A percentile compares a stretch with the other conserved stretches of the same genome.
Evolutionary conservation across 1,140 invertebrate genomes (phyloP).

Genomic region (Lucilia sericata): DNA sequence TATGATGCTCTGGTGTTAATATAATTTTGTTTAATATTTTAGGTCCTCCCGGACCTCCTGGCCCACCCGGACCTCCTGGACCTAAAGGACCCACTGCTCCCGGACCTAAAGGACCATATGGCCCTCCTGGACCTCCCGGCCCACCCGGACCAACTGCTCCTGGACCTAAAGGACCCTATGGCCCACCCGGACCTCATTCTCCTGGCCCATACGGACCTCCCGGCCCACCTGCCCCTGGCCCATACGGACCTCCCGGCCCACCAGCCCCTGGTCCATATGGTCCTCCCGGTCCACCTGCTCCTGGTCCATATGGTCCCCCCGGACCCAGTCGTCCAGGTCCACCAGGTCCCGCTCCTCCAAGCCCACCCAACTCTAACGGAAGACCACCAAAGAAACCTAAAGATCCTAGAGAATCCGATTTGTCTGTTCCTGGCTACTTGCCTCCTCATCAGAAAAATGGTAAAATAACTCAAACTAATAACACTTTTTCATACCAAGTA

Average conservation of each 20-base stretch:
- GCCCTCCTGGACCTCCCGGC: slow-evolving; percentile 44
- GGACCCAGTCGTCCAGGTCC: slow-evolving; percentile 46
- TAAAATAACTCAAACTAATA: slow-evolving; percentile 56
- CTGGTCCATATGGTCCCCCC: slow-evolving; percentile 52
- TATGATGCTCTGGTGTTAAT: neutral
- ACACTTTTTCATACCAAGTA: slow-evolving; percentile 50
- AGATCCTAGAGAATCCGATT: slow-evolving; percentile 61
- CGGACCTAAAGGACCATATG: slow-evolving; percentile 50
- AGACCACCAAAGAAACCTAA: slow-evolving; percentile 46
- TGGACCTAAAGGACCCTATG: slow-evolving; percentile 50
- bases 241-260: slow-evolving; percentile 47
- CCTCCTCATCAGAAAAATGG: slow-evolving; percentile 59
- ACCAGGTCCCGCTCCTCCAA: slow-evolving; percentile 47
- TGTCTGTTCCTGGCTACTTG: slow-evolving; percentile 61
- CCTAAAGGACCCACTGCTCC: slow-evolving; percentile 50
- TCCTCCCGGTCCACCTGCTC: slow-evolving; percentile 48
- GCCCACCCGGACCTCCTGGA: slow-evolving; percentile 48
- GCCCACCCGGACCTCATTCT: slow-evolving; percentile 42
- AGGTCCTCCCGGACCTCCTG: slow-evolving; percentile 48
- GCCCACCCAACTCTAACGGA: slow-evolving; percentile 37
- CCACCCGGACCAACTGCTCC: slow-evolving; percentile 50
- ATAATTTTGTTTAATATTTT: neutral
- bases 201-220: slow-evolving; percentile 51
- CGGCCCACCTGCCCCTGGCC: slow-evolving; percentile 58
- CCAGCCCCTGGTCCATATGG: slow-evolving; percentile 53